phyloP scores from a whole-genome alignment of 2,113 vertebrate genomes.

The Neolamprologus kungweensis region DNA sequence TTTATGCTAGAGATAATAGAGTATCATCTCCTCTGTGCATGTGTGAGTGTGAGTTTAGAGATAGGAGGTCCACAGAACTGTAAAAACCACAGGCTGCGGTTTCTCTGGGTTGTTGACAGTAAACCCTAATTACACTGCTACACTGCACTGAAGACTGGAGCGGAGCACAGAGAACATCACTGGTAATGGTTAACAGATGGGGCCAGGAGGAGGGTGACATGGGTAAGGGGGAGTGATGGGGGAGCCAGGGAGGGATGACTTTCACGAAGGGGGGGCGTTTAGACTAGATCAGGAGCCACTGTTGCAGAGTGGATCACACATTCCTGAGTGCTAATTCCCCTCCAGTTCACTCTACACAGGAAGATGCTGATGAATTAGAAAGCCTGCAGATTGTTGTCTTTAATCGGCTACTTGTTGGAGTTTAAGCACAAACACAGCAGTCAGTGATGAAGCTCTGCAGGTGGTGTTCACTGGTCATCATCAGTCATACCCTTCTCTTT shows the following conservation, averaged over 20 bases:
- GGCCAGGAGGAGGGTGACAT: not conserved
- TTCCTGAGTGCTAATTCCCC: not conserved
- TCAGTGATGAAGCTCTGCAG: not conserved
- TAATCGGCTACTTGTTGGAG: not conserved
- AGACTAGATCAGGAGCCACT: not conserved
- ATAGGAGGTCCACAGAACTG: slow-evolving; percentile 29
- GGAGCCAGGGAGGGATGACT: not conserved
- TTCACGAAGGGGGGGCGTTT: not conserved
- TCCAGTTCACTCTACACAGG: not conserved
- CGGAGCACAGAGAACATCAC: slow-evolving; percentile 38
- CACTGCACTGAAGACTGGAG: slow-evolving; percentile 41
- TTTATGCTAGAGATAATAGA: not conserved
- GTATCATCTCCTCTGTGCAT: not conserved
- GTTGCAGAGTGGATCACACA: not conserved
- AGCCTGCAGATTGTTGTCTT: not conserved
- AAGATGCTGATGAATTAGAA: not conserved
- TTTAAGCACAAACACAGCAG: not conserved
- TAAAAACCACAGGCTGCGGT: slow-evolving; percentile 56
- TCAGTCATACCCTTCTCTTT: not conserved
- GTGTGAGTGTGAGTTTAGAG: slow-evolving; percentile 19
- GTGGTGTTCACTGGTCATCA: not conserved
- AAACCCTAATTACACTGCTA: slow-evolving; percentile 66
- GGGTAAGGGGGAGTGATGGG: not conserved
- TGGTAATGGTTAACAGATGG: slow-evolving; percentile 69
- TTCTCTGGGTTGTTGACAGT: slow-evolving; percentile 65